Evolutionary conservation across 2,888 invertebrate species (phyloP).

Genomic region (Dorcus hopei): DNA sequence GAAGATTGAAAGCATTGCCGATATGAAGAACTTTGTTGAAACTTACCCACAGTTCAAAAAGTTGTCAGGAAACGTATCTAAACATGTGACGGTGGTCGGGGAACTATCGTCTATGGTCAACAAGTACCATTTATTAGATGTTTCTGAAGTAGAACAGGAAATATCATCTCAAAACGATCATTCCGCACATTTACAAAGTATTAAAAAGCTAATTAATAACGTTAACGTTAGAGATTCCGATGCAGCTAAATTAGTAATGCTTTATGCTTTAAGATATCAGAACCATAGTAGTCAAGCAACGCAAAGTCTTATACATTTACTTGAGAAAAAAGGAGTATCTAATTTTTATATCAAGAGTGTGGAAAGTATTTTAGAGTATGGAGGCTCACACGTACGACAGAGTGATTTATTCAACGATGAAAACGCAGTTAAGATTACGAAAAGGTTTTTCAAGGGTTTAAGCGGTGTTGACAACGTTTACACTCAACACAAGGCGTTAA

Average conservation of each 20-base stretch:
- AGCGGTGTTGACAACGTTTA: slow-evolving; percentile 99
- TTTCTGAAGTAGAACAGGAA: slow-evolving; percentile 93
- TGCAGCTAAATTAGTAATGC: slow-evolving; percentile 80
- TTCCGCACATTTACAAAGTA: slow-evolving; percentile 70
- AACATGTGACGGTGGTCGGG: slow-evolving; percentile 95
- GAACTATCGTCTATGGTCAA: slow-evolving; percentile 86
- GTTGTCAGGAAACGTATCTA: slow-evolving; percentile 93
- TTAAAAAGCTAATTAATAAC: slow-evolving; percentile 74
- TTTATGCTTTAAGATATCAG: slow-evolving; percentile 93
- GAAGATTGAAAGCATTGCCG: slow-evolving; percentile 96
- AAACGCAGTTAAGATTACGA: slow-evolving; percentile 85
- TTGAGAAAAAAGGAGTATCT: slow-evolving; percentile 70
- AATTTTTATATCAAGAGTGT: slow-evolving; percentile 60
- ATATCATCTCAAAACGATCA: slow-evolving; percentile 85
- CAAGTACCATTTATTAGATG: slow-evolving; percentile 75
- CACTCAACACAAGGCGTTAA: slow-evolving; percentile 94
- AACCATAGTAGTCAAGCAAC: slow-evolving; percentile 83
- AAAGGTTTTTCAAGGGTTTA: slow-evolving; percentile 82
- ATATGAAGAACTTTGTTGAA: slow-evolving; percentile 99
- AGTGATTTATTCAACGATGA: slow-evolving; percentile 81
- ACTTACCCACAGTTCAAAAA: slow-evolving; percentile 98
- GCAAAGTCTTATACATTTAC: slow-evolving; percentile 67
- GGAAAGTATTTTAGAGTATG: slow-evolving; percentile 74
- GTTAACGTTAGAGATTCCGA: slow-evolving; percentile 71
- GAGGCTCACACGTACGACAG: slow-evolving; percentile 76